phyloP scores from a whole-genome alignment of 2,888 invertebrate species.

The Ochropleura plecta region DNA sequence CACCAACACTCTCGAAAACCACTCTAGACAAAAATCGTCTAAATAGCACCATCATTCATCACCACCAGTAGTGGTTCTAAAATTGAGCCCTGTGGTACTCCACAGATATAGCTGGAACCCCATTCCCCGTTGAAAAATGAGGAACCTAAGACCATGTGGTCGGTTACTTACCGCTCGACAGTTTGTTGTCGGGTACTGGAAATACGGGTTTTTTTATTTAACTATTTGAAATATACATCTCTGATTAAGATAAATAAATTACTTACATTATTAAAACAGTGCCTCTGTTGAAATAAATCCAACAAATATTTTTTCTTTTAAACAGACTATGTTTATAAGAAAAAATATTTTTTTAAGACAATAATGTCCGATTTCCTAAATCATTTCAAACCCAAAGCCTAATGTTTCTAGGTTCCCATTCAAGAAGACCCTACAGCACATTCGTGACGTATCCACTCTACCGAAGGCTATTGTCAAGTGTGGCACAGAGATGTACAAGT shows the following conservation, averaged over 20 bases:
- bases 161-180: too few relatives aligned
- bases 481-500: conserved; percentile 84
- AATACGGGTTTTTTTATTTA: not conserved
- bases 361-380: not conserved
- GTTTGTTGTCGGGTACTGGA: not conserved
- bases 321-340: not conserved
- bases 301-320: too few relatives aligned
- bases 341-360: not conserved
- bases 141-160: not conserved
- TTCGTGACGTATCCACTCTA: conserved; percentile 81
- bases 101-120: not conserved
- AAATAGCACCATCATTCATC: not conserved
- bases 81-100: not conserved
- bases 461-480: conserved; percentile 89
- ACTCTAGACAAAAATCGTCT: not conserved
- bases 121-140: not conserved
- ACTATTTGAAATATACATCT: not conserved
- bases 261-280: not conserved
- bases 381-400: not conserved
- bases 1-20: not conserved
- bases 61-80: not conserved
- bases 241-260: not conserved
- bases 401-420: conserved; percentile 81
- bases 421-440: conserved; percentile 84
- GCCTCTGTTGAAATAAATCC: too few relatives aligned